Conservation (phyloP, 37 sponge, comb jelly and placozoan species). For the Aphrocallistes beatrix region DNA sequence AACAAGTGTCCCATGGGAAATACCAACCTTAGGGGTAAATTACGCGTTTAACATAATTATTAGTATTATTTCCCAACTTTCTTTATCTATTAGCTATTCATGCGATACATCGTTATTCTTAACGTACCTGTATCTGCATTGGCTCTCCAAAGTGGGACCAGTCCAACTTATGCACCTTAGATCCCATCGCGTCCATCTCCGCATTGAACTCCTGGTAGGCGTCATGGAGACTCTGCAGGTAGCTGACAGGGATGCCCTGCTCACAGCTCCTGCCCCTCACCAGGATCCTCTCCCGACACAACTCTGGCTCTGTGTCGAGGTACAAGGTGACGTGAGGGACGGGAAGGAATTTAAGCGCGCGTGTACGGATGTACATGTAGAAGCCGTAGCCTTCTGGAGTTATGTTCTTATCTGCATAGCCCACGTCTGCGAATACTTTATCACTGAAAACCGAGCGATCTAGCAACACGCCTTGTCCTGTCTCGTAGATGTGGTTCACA, state of each 20-base stretch:
- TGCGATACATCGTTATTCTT: too few relatives aligned
- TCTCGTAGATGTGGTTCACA: slow-evolving; percentile 44
- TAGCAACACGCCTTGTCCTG: slow-evolving; percentile 36
- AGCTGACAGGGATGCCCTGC: slow-evolving; percentile 54
- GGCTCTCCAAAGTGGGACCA: not conserved
- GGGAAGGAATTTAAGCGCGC: slow-evolving; percentile 34
- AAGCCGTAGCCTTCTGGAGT: slow-evolving; percentile 43
- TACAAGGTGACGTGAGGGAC: slow-evolving; percentile 50
- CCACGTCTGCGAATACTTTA: slow-evolving; percentile 75
- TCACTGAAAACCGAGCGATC: slow-evolving; percentile 70
- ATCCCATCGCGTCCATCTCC: slow-evolving; percentile 1
- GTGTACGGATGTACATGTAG: slow-evolving; percentile 39
- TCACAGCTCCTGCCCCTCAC: slow-evolving; percentile 71
- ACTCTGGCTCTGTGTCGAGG: slow-evolving; percentile 47
- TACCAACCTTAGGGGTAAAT: too few relatives aligned
- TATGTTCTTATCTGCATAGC: slow-evolving; percentile 56
- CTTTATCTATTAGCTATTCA: too few relatives aligned
- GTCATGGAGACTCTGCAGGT: slow-evolving; percentile 47
- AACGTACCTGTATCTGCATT: not conserved
- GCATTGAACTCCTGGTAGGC: slow-evolving; percentile 42
- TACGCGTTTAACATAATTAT: too few relatives aligned
- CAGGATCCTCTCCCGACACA: slow-evolving; percentile 50
- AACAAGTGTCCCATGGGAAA: too few relatives aligned
- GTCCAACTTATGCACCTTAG: slow-evolving; percentile 5
- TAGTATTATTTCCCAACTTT: too few relatives aligned